Conservation (phyloP, 2,113 vertebrate species). For the Microtus ochrogaster region DNA sequence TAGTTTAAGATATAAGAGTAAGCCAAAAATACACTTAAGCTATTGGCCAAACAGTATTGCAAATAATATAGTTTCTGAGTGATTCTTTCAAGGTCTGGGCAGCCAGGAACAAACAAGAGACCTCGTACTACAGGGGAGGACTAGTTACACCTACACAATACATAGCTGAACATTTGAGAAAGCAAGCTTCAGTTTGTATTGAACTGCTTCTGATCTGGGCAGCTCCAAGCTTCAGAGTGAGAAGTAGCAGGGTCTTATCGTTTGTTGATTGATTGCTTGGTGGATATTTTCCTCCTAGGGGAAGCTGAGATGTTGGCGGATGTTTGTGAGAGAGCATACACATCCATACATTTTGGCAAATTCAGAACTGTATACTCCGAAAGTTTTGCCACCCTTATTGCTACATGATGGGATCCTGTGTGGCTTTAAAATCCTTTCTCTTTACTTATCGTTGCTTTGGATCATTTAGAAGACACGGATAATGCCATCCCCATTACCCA, state of each 20-base stretch:
- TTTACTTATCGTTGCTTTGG: constrained; percentile 39
- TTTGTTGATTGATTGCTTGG: neutral
- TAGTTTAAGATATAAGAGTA: too few species aligned
- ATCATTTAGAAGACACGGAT: neutral
- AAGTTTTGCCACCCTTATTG: neutral
- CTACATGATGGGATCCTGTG: neutral
- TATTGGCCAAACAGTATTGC: too few species aligned
- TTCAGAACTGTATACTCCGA: neutral
- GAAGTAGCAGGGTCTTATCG: neutral
- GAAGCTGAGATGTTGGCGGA: neutral
- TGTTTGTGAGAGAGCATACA: too few species aligned
- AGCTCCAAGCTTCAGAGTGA: neutral
- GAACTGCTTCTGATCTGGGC: neutral
- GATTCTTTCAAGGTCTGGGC: too few species aligned
- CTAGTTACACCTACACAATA: neutral
- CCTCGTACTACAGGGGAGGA: neutral
- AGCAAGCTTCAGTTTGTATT: neutral
- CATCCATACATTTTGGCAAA: neutral
- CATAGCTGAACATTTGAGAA: neutral
- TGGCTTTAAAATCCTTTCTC: constrained; percentile 2
- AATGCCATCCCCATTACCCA: neutral
- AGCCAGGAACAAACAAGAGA: too few species aligned
- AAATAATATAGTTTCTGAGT: too few species aligned
- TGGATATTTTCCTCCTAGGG: neutral
- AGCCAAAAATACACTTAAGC: too few species aligned